These are phyloP conservation scores for Ibidorhyncha struthersii DNA, from an alignment of 2,113 vertebrate species.

Conservation along the genomic window DNA sequence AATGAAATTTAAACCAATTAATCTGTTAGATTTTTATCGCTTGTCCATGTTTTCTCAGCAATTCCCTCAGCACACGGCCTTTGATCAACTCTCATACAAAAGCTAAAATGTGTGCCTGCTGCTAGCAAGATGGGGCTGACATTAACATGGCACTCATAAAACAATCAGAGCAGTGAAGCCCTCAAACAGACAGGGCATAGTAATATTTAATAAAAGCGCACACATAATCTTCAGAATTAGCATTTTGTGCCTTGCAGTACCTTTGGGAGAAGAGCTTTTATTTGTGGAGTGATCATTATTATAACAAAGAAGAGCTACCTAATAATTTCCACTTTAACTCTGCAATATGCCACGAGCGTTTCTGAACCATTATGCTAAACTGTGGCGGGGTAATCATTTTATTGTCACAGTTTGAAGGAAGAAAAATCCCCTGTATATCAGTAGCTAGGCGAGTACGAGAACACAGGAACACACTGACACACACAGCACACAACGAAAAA, in stretches of 20 bases:
- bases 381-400: conserved; percentile 82
- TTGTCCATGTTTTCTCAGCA: conserved; percentile 94
- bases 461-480: neutral
- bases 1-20: conserved; percentile 97
- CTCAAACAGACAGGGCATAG: conserved; percentile 90
- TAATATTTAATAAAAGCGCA: conserved; percentile 98
- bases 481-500: neutral
- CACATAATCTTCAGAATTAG: conserved; percentile 98
- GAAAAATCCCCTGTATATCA: conserved; percentile 76
- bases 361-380: conserved; percentile 88
- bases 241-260: conserved; percentile 90
- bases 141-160: conserved; percentile 99
- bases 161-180: conserved; percentile 91
- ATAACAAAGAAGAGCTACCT: conserved; percentile 87
- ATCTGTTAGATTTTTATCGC: conserved; percentile 94
- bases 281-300: conserved; percentile 89
- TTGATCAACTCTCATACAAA: conserved; percentile 92
- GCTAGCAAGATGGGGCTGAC: conserved; percentile 93
- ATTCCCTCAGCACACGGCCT: conserved; percentile 95
- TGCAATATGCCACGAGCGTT: conserved; percentile 82
- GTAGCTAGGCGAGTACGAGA: conserved; percentile 53
- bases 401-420: conserved; percentile 82
- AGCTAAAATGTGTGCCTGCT: conserved; percentile 85
- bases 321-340: conserved; percentile 87
- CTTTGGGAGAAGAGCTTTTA: conserved; percentile 91